These are phyloP conservation scores for Heteromurus nitidus DNA, from an alignment of 2,888 invertebrate genomes.

Conservation along the genomic window DNA sequence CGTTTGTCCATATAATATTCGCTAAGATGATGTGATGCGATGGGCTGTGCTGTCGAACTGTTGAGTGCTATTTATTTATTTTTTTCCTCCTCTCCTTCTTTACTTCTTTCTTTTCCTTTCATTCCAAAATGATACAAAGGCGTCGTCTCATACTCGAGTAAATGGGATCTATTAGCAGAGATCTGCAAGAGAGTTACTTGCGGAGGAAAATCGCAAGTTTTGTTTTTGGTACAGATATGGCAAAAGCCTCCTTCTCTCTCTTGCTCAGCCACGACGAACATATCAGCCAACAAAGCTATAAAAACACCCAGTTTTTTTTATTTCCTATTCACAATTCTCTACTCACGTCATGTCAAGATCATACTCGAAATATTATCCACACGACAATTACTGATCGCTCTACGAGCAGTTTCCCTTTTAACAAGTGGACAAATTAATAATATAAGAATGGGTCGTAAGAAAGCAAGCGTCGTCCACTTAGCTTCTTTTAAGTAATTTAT, in stretches of 20 bases:
- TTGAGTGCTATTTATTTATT: constrained; percentile 34
- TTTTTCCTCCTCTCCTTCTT: constrained; percentile 5
- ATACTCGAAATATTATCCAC: not conserved
- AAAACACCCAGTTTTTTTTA: constrained; percentile 16
- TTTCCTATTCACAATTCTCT: constrained; percentile 13
- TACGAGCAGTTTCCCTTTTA: not conserved
- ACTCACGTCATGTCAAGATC: constrained; percentile 8
- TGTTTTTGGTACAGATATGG: no score
- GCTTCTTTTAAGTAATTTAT: not conserved
- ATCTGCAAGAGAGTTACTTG: no score
- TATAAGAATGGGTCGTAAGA: not conserved
- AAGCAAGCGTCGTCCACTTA: not conserved
- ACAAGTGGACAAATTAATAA: constrained; percentile 15
- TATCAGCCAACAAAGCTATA: no score
- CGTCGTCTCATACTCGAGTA: constrained; percentile 36
- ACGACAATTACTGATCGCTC: not conserved
- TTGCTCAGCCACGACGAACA: no score
- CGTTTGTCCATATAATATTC: not conserved
- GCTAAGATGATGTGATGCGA: constrained; percentile 8
- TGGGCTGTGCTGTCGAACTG: constrained; percentile 24
- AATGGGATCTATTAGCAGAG: constrained; percentile 19
- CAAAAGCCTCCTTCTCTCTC: no score
- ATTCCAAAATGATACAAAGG: constrained; percentile 41
- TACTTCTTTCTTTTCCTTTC: constrained; percentile 17
- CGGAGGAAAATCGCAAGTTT: no score